Evolutionary conservation across 2,113 vertebrate species (phyloP).

Genomic region (Sciurus niger): DNA sequence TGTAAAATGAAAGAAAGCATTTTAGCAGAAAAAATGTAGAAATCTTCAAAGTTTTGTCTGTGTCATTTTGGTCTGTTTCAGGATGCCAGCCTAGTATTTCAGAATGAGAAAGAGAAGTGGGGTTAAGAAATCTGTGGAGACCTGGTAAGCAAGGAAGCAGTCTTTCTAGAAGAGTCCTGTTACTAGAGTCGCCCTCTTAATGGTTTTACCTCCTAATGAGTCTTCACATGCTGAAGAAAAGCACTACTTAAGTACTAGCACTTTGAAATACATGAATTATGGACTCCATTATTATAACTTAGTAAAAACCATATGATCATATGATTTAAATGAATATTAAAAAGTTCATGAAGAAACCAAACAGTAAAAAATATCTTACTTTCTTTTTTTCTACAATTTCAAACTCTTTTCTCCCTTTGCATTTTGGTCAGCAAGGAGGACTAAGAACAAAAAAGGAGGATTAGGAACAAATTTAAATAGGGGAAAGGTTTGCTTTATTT

Average conservation of each 20-base stretch:
- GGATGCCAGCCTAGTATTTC: not conserved
- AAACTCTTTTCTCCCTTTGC: not conserved
- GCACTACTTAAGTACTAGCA: not conserved
- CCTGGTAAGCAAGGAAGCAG: not conserved
- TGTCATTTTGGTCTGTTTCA: not conserved
- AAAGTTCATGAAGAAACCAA: not conserved
- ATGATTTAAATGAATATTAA: not conserved
- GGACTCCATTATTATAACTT: not conserved
- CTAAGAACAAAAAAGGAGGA: not conserved
- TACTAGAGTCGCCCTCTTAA: not conserved
- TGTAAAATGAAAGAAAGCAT: not conserved
- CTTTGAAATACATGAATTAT: conserved; percentile 1
- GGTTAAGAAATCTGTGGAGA: not conserved
- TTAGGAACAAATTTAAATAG: not conserved
- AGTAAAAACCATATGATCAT: not conserved
- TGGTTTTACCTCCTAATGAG: not conserved
- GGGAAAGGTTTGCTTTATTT: not conserved
- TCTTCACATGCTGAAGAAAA: not conserved
- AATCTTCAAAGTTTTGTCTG: not conserved
- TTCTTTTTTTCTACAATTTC: not conserved
- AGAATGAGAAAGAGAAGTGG: not conserved
- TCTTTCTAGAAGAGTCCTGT: not conserved
- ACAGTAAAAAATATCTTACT: not conserved
- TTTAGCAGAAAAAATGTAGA: not conserved
- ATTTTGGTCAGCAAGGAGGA: not conserved